phyloP scores from a whole-genome alignment of 1,140 invertebrate genomes.

The Hydropsyche tenuis region DNA sequence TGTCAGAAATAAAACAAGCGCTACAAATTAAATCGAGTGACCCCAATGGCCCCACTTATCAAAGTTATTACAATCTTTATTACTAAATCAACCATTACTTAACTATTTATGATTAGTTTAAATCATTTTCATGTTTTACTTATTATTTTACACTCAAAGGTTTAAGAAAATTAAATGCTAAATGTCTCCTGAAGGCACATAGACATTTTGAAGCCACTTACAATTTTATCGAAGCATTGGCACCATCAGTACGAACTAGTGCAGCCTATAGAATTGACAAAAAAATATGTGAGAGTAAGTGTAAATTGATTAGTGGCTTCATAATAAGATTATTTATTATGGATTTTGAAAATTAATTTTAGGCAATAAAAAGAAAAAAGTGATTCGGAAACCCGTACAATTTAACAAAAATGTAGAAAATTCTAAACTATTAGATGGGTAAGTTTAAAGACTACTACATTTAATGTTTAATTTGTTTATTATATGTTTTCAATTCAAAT shows the following conservation, averaged over 20 bases:
- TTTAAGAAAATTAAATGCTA: constrained; percentile 55
- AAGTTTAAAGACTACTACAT: too few relatives aligned
- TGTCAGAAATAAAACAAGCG: constrained; percentile 34
- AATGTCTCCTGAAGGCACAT: constrained; percentile 38
- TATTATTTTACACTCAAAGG: constrained; percentile 50
- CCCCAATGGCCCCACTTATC: constrained; percentile 57
- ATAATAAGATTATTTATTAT: too few relatives aligned
- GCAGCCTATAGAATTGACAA: constrained; percentile 57
- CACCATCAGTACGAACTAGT: constrained; percentile 55
- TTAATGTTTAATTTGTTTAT: too few relatives aligned
- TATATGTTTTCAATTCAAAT: constrained; percentile 14
- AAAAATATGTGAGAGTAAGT: constrained; percentile 1
- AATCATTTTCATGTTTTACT: constrained; percentile 24
- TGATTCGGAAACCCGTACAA: neutral
- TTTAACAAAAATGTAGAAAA: neutral
- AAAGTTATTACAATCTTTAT: constrained; percentile 53
- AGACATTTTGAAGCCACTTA: constrained; percentile 42
- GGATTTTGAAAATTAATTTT: too few relatives aligned
- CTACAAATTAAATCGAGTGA: constrained; percentile 39
- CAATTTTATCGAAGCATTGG: constrained; percentile 58
- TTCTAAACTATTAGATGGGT: neutral
- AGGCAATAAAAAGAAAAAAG: neutral
- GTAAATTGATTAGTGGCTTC: too few relatives aligned
- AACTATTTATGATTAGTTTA: neutral
- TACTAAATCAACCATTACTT: too few relatives aligned